Conservation (phyloP, 1,140 invertebrate species). For the Chlorops oryzae region DNA sequence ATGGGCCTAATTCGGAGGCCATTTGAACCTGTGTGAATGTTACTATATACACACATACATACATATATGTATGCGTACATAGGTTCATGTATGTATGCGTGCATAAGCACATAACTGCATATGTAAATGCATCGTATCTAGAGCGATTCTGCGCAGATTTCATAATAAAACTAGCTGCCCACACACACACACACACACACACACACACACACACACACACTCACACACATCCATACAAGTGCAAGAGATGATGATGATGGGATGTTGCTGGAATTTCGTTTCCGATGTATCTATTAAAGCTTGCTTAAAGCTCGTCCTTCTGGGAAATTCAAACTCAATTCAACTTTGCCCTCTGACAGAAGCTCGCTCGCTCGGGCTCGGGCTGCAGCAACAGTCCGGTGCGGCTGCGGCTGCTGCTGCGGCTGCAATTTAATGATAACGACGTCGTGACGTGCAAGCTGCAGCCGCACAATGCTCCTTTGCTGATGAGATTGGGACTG, state of each 20-base stretch:
- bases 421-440: not conserved
- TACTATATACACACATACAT: too few relatives aligned
- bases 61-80: too few relatives aligned
- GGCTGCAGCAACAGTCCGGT: not conserved
- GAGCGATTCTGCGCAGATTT: not conserved
- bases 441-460: not conserved
- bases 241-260: constrained; percentile 23
- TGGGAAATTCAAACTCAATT: constrained; percentile 41
- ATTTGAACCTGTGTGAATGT: too few relatives aligned
- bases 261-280: too few relatives aligned
- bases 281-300: too few relatives aligned
- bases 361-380: not conserved
- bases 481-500: not conserved
- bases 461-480: not conserved
- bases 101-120: too few relatives aligned
- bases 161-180: constrained; percentile 16
- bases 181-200: constrained; percentile 9
- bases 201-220: not conserved
- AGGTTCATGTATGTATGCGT: too few relatives aligned
- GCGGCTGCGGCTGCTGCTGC: not conserved
- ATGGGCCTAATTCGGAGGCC: too few relatives aligned
- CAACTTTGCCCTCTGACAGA: constrained; percentile 42
- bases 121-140: too few relatives aligned
- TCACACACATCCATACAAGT: constrained; percentile 9
- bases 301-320: too few relatives aligned